These are phyloP conservation scores for Gymnodraco acuticeps DNA, from an alignment of 2,797 vertebrate genomes.

Conservation along the genomic window DNA sequence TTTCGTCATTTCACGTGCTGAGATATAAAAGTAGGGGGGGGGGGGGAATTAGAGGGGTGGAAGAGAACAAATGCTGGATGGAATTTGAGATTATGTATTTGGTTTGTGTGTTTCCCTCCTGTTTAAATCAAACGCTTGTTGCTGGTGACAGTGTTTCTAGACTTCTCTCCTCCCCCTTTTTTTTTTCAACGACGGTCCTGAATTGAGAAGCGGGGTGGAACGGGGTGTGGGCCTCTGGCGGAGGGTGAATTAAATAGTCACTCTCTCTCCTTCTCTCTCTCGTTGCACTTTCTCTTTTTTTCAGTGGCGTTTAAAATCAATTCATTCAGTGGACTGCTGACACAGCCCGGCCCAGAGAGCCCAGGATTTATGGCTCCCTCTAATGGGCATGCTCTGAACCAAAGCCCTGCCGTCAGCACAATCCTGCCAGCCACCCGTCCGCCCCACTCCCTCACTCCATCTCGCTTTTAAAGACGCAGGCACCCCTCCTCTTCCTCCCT, in stretches of 20 bases:
- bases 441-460: conserved; percentile 73
- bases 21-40: conserved; percentile 67
- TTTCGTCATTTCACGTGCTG: conserved; percentile 70
- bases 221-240: conserved; percentile 67
- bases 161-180: conserved; percentile 68
- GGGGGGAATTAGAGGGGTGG: conserved; percentile 67
- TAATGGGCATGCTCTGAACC: conserved; percentile 87
- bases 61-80: conserved; percentile 68
- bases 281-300: conserved; percentile 59
- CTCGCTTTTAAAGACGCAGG: conserved; percentile 81
- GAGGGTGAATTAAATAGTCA: conserved; percentile 82
- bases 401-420: conserved; percentile 90
- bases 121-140: conserved; percentile 69
- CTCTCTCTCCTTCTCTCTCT: conserved; percentile 54
- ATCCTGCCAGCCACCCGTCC: conserved; percentile 80
- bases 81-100: conserved; percentile 78
- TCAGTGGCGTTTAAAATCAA: conserved; percentile 92
- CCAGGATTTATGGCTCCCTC: conserved; percentile 91
- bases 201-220: conserved; percentile 73
- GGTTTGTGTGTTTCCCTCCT: conserved; percentile 65
- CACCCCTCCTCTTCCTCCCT: conserved; percentile 41
- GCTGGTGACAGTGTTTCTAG: conserved; percentile 74
- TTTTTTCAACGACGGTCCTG: conserved; percentile 64
- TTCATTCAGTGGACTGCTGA: conserved; percentile 94
- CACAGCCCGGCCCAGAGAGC: conserved; percentile 87